Evolutionary conservation across 2,113 vertebrate species (phyloP).

Genomic region (Forbesichthys papilliferus): DNA sequence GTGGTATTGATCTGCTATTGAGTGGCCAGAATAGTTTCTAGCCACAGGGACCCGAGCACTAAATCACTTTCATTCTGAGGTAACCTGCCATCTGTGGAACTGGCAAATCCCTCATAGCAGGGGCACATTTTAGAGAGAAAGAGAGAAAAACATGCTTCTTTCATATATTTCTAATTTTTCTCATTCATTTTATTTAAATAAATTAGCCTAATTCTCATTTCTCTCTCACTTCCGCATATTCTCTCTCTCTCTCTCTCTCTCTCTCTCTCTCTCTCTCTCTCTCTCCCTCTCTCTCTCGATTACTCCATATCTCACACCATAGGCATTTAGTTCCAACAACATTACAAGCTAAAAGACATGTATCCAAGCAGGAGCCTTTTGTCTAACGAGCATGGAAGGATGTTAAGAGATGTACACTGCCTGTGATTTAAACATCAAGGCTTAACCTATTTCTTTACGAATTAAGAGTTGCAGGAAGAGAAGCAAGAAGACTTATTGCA

Average conservation of each 20-base stretch:
- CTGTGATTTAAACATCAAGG: slow-evolving; percentile 75
- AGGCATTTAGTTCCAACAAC: slow-evolving; percentile 34
- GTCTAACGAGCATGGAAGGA: slow-evolving; percentile 70
- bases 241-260: slow-evolving; percentile 7
- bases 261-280: slow-evolving; percentile 9
- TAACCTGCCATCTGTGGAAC: slow-evolving; percentile 37
- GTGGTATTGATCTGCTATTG: slow-evolving; percentile 67
- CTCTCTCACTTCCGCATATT: background rate
- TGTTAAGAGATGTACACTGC: slow-evolving; percentile 69
- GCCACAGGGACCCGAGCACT: slow-evolving; percentile 38
- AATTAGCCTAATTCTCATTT: too few relatives aligned
- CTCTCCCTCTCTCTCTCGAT: slow-evolving; percentile 13
- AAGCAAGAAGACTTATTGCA: slow-evolving; percentile 35
- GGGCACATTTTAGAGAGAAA: slow-evolving; percentile 33
- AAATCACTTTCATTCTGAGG: slow-evolving; percentile 56
- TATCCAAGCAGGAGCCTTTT: slow-evolving; percentile 60
- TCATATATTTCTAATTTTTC: too few relatives aligned
- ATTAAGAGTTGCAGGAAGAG: slow-evolving; percentile 55
- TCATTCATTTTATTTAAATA: too few relatives aligned
- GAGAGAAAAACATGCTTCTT: too few relatives aligned
- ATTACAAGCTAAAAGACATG: slow-evolving; percentile 58
- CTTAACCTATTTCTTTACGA: slow-evolving; percentile 76
- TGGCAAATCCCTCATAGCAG: slow-evolving; percentile 23
- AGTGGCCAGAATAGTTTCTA: slow-evolving; percentile 47
- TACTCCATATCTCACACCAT: slow-evolving; percentile 23